Percentiles rank a stretch among this genome's conserved stretches.
phyloP scores from a whole-genome alignment of 2,888 invertebrate genomes.

The Caenorhabditis auriculariae region DNA sequence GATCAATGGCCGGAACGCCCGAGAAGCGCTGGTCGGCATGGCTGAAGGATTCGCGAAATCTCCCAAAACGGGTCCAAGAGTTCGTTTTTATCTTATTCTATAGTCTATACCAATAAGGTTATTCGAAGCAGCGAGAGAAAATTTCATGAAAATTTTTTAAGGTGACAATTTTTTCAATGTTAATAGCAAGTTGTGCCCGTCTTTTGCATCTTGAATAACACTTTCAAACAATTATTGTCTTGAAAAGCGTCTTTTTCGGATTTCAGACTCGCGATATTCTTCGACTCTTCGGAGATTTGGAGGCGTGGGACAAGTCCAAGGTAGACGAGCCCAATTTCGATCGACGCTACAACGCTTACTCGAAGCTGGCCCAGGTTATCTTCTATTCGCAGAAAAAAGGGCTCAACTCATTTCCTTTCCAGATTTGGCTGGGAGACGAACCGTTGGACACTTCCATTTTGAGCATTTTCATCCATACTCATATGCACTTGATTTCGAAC shows the following conservation, averaged over 20 bases:
- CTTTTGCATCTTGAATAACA: too few relatives aligned
- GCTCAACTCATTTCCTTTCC: not conserved
- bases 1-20: constrained; percentile 33
- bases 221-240: not conserved
- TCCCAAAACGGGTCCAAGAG: constrained; percentile 11
- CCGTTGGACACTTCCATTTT: not conserved
- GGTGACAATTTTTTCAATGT: too few relatives aligned
- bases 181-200: too few relatives aligned
- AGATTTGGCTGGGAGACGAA: not conserved
- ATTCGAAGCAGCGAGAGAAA: too few relatives aligned
- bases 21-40: constrained; percentile 44
- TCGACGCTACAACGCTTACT: constrained; percentile 77
- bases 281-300: constrained; percentile 70
- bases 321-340: constrained; percentile 93
- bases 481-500: not conserved
- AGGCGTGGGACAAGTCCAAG: constrained; percentile 83
- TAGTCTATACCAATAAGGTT: too few relatives aligned
- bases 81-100: too few relatives aligned
- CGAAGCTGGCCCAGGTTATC: constrained; percentile 65
- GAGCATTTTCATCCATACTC: not conserved
- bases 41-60: constrained; percentile 25
- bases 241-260: not conserved
- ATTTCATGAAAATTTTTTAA: too few relatives aligned
- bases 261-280: constrained; percentile 8
- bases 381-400: not conserved